Evolutionary conservation across 2,888 invertebrate genomes (phyloP).

Genomic region (Mimas tiliae): DNA sequence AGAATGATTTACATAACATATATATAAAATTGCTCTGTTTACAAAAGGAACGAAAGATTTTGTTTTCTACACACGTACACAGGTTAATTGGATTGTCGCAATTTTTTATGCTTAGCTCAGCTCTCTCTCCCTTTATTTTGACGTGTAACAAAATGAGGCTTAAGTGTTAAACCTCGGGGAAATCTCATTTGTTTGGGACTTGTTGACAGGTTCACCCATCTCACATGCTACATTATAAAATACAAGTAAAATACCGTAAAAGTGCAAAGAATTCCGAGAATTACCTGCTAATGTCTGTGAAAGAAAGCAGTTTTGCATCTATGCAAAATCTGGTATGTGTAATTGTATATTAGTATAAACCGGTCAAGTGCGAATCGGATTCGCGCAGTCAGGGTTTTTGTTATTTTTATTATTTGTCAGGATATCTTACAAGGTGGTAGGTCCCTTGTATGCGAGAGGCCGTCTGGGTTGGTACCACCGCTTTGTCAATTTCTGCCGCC

Average conservation of each 20-base stretch:
- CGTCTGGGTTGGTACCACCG: too few species aligned
- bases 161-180: constrained; percentile 23
- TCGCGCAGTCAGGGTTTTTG: too few species aligned
- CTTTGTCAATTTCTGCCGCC: too few species aligned
- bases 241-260: background rate
- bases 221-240: constrained; percentile 22
- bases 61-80: constrained; percentile 7
- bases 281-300: background rate
- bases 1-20: too few species aligned
- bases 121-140: constrained; percentile 24
- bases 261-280: background rate
- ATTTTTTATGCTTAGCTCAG: constrained; percentile 26
- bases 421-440: too few species aligned
- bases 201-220: constrained; percentile 25
- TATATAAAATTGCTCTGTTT: background rate
- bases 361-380: too few species aligned
- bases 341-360: too few species aligned
- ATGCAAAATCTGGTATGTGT: too few species aligned
- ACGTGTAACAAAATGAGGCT: constrained; percentile 25
- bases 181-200: constrained; percentile 28
- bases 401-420: too few species aligned
- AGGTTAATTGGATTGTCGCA: constrained; percentile 21
- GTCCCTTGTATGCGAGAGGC: too few species aligned
- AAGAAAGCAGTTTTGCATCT: background rate
- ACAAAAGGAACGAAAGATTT: constrained; percentile 5